These are phyloP conservation scores for Encarsia formosa DNA, from an alignment of 2,888 invertebrate species.

Conservation along the genomic window DNA sequence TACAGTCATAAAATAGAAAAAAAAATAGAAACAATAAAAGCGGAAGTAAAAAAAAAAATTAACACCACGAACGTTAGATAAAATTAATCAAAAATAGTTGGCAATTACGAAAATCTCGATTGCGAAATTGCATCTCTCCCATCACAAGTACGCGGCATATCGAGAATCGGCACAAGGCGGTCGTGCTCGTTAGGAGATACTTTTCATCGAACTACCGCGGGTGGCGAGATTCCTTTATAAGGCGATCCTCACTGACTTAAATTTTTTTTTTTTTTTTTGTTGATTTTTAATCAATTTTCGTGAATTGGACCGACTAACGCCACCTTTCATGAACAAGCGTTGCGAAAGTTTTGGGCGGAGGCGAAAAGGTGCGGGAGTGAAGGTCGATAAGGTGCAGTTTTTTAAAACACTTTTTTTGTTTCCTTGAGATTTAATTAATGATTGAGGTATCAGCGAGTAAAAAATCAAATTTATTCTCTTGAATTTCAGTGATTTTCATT, in stretches of 20 bases:
- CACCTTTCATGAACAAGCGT: background rate
- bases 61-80: too few species aligned
- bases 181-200: conserved; percentile 37
- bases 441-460: too few species aligned
- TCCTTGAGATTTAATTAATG: too few species aligned
- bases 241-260: conserved; percentile 1
- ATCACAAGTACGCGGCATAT: background rate
- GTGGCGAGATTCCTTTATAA: conserved; percentile 18
- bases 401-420: too few species aligned
- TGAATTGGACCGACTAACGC: background rate
- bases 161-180: conserved; percentile 40
- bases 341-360: background rate
- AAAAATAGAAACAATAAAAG: too few species aligned
- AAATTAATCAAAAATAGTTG: too few species aligned
- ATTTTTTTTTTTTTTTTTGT: conserved; percentile 6
- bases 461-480: too few species aligned
- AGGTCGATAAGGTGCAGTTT: too few species aligned
- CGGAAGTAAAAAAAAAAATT: too few species aligned
- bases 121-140: background rate
- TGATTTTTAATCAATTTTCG: background rate
- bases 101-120: background rate
- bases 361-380: too few species aligned
- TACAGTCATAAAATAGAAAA: too few species aligned
- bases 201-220: conserved; percentile 9
- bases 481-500: too few species aligned